Percentiles rank a stretch among this genome's conserved stretches.
Conservation (phyloP, 2,888 invertebrate species). For the Drosophila acutilabella region DNA sequence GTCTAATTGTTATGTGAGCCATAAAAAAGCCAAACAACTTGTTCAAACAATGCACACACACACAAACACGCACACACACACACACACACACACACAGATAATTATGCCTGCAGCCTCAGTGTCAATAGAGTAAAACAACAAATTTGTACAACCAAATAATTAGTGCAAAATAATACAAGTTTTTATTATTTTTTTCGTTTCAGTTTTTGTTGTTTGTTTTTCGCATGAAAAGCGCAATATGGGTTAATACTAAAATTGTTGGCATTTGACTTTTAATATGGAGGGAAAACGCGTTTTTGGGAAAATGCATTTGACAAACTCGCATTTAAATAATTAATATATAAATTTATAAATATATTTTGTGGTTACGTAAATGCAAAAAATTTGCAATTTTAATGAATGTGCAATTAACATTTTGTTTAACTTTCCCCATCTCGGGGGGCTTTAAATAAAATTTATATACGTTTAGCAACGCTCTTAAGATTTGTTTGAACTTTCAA, state of each 20-base stretch:
- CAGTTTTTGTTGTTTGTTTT: constrained; percentile 10
- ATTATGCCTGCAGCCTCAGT: constrained; percentile 43
- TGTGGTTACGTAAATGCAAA: constrained; percentile 1
- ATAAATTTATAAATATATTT: not conserved
- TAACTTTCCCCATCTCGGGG: not conserved
- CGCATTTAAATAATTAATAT: not conserved
- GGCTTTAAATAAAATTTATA: too few relatives aligned
- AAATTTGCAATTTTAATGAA: not conserved
- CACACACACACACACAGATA: constrained; percentile 34
- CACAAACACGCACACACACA: constrained; percentile 33
- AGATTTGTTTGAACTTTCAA: not conserved
- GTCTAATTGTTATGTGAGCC: constrained; percentile 29
- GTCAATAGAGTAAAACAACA: constrained; percentile 44
- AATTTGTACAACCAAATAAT: constrained; percentile 45
- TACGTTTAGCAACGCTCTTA: too few relatives aligned
- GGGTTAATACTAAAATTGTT: constrained; percentile 7
- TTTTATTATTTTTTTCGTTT: constrained; percentile 3
- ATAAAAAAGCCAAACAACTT: constrained; percentile 50
- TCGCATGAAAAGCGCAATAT: constrained; percentile 5
- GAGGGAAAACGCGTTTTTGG: not conserved
- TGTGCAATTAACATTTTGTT: not conserved
- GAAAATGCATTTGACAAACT: not conserved
- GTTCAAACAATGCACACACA: constrained; percentile 55
- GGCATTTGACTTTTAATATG: not conserved
- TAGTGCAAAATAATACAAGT: constrained; percentile 37